Base-by-base conservation (phyloP, 2,113 vertebrate species). In the Labrus mixtus region DNA sequence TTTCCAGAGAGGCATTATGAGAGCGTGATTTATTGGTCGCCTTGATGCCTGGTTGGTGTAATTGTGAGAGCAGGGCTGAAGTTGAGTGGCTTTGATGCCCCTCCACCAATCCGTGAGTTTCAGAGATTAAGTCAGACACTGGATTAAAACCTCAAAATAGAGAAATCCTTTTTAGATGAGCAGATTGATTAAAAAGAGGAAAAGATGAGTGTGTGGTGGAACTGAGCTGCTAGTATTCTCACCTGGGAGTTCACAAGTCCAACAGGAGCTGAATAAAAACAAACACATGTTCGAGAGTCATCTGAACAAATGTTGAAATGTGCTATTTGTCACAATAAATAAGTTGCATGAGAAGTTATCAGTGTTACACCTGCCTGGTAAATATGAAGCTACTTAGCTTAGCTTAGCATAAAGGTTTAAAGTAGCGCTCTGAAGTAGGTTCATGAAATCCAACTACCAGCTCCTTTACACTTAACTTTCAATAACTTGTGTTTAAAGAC, bases 61-160 rank as follows among this genome's bases (percentile, higher is more conserved):
- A 88, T 80, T 91, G 85, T 85, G 82, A 77, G 81, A 85, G 87
- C 85, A 53, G 68, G 73, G 69, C 84, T 68, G 81, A 81, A 74
- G 82, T 76, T 90, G 88, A 90, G 88, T 90, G 79, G 84, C 88
- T 92, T 89, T 90, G 68, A 86, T 74, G 83, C 85, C 64, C 81
- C 85, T 88, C 87, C 72, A 83, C 88, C 91, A 91, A 90, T 92
- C 91, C 82, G 84, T 43, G 79, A 78, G 66, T 87, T 85, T 77
- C 86, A 91, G 89, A 94, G 93, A 94, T 94, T 94, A 94, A 90
- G 90, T 90, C 90, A 67, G 78, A 85, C 83, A 53, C 81, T 79
- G 93, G 93, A 94, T 94, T 94, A 94, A 93, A 93, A 88, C 84
- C 89, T 92, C 86, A 87, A 93, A 94, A 93, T 89, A 92, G 90